phyloP scores from a whole-genome alignment of 2,797 vertebrate species.

The Spheniscus humboldti region DNA sequence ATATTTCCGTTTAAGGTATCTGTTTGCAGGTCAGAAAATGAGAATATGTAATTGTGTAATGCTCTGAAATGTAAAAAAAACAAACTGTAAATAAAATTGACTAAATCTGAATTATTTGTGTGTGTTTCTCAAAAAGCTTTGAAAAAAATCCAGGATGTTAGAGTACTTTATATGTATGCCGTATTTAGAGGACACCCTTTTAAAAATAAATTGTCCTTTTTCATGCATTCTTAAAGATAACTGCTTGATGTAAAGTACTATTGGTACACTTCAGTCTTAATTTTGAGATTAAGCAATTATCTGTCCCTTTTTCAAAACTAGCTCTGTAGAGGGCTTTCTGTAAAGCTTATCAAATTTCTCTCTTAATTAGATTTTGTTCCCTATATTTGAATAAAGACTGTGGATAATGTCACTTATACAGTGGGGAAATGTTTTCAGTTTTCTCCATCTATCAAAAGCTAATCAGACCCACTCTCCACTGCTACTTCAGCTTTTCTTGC shows the following conservation, averaged over 20 bases:
- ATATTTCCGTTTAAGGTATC: slow-evolving; percentile 83
- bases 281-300: slow-evolving; percentile 12
- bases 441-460: neutral
- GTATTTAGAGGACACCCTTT: slow-evolving; percentile 58
- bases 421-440: slow-evolving; percentile 12
- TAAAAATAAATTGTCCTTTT: slow-evolving; percentile 58
- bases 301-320: slow-evolving; percentile 4
- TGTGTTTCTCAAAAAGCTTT: slow-evolving; percentile 85
- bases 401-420: neutral
- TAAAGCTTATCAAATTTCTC: slow-evolving; percentile 11
- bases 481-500: slow-evolving; percentile 24
- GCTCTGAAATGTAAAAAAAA: slow-evolving; percentile 80
- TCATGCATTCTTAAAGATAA: slow-evolving; percentile 40
- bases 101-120: slow-evolving; percentile 85
- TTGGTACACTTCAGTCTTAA: slow-evolving; percentile 5
- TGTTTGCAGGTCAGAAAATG: slow-evolving; percentile 99
- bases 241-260: slow-evolving; percentile 14
- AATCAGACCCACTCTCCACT: neutral
- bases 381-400: neutral
- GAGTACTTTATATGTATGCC: slow-evolving; percentile 54
- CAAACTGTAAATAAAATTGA: slow-evolving; percentile 90
- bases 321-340: slow-evolving; percentile 54
- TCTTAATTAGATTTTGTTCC: neutral
- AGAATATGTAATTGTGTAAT: slow-evolving; percentile 84
- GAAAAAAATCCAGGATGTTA: slow-evolving; percentile 71